Evolutionary conservation across 2,888 invertebrate species (phyloP), one percentile per base, ranked within the genome.

Genomic region (Meteorus colon): DNA sequence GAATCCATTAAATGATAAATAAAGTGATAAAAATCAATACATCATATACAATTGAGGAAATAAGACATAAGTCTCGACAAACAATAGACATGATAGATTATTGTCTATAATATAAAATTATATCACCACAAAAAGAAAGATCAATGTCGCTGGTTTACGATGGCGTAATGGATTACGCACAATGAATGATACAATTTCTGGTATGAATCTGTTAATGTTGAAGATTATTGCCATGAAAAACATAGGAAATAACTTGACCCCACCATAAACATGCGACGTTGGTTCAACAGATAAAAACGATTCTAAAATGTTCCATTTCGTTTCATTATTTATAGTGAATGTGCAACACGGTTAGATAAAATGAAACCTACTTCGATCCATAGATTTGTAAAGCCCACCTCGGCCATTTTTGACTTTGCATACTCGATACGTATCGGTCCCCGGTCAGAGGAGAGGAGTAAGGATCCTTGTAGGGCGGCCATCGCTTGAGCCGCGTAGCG

Each of bases 361-460:
- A 84, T 84, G 84, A 88, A 90, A 91, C 91, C 91, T 91, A 92
- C 93, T 90, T 92, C 92, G 84, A 89, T 89, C 89, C 89, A 89
- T 84, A 89, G 86, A 87, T 89, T 89, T 85, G 89, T 88, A 87
- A 89, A 89, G 86, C 89, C 89, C 87, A 93, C 93, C 92, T 95
- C 96, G 90, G 97, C 96, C 98, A 98, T 98, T 94, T 98, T 98
- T 92, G 96, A 97, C 93, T 97, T 97, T 91, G 98, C 98, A 93
- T 96, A 99, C 93, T 99, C 98, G 91, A 99, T 98, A 91, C 98
- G 95, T 91, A 99, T 97, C 90, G 98, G 97, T 86, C 98, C 98
- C 90, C 98, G 96, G 90, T 97, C 97, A 84, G 98, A 98, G 91
- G 97, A 97, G 91, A 97, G 95, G 89, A 98, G 95, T 91, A 96